Conservation (phyloP, 2,113 vertebrate genomes). For the Myotis brandtii region DNA sequence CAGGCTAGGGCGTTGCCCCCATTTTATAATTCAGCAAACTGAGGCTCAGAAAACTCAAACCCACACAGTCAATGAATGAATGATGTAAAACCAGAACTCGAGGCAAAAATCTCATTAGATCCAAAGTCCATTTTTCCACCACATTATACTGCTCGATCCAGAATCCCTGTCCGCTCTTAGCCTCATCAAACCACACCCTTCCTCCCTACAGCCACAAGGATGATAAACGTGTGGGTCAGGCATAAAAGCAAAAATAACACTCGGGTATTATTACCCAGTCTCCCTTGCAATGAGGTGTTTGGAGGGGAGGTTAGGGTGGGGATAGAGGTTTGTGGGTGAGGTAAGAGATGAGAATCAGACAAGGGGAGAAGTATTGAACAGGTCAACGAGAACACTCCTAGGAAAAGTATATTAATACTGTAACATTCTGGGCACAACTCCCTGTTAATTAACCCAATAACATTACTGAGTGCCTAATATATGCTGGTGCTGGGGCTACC, state of each 20-base stretch:
- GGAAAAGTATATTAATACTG: neutral
- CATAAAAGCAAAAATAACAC: neutral
- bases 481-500: neutral
- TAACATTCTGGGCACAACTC: neutral
- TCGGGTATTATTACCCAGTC: neutral
- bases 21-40: constrained; percentile 27
- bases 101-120: neutral
- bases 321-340: neutral
- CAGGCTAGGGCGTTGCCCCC: neutral
- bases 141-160: neutral
- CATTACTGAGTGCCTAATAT: neutral
- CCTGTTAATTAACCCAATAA: neutral
- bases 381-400: neutral
- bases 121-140: neutral
- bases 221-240: neutral
- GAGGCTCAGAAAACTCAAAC: neutral
- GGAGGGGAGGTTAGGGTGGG: neutral
- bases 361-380: neutral
- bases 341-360: neutral
- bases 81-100: neutral
- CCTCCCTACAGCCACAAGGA: neutral
- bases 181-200: neutral
- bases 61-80: neutral
- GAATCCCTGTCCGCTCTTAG: neutral
- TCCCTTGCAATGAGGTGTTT: neutral